Percentiles rank a stretch among this genome's conserved stretches.
These are phyloP conservation scores for Orycteropus afer DNA, from an alignment of 2,113 vertebrate species.

Conservation along the genomic window DNA sequence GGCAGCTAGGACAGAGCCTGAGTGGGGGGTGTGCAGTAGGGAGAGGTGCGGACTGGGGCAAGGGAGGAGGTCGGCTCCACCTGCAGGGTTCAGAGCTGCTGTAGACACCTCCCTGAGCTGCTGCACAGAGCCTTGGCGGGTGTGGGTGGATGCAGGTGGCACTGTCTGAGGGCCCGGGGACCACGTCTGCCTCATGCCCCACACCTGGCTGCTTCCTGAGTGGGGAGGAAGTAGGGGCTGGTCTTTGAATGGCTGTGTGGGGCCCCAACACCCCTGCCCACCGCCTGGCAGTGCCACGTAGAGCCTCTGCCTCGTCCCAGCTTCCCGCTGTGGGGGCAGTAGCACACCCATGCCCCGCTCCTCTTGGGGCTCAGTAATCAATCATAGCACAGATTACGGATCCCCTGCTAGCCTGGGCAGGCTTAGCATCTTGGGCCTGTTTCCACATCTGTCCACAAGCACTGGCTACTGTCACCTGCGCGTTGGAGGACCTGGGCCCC, in stretches of 20 bases:
- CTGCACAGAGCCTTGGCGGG: background rate
- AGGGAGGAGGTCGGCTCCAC: background rate
- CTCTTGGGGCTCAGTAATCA: no score
- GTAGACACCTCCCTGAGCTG: background rate
- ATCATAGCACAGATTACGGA: no score
- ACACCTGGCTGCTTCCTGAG: no score
- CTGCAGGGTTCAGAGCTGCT: background rate
- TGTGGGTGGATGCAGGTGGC: background rate
- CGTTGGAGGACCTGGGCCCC: background rate
- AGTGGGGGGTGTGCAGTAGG: background rate
- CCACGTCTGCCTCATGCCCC: no score
- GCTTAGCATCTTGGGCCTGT: background rate
- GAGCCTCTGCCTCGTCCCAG: background rate
- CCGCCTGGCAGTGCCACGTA: no score
- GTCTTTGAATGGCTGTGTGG: no score
- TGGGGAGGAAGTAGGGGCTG: no score
- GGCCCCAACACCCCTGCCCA: no score
- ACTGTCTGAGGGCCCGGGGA: background rate
- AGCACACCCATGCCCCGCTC: no score
- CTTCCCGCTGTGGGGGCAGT: no score
- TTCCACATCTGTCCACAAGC: background rate
- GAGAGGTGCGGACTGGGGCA: background rate
- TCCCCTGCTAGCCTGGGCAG: no score
- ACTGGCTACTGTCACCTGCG: background rate
- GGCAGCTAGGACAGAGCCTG: accelerated